phyloP scores from a whole-genome alignment of 2,113 vertebrate genomes.

The Gulo gulo region DNA sequence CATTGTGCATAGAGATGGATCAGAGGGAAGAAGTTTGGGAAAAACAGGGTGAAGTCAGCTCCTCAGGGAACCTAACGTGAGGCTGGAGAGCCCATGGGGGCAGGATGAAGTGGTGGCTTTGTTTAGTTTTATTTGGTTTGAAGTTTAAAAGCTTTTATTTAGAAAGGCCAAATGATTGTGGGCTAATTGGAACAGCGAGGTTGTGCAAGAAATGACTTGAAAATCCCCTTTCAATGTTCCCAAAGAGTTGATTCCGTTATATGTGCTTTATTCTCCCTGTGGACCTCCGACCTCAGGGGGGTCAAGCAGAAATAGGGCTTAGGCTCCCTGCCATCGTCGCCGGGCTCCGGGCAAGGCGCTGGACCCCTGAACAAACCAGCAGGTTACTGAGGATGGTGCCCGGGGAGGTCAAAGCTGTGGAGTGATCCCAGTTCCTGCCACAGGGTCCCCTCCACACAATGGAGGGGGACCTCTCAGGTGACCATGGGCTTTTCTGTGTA shows the following conservation, averaged over 20 bases:
- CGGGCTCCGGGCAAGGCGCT: not conserved
- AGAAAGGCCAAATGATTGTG: not conserved
- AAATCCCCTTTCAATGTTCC: not conserved
- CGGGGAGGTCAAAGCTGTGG: not conserved
- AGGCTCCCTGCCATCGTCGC: not conserved
- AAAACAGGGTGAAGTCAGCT: not conserved
- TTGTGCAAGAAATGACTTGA: not conserved
- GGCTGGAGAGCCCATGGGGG: rapidly evolving
- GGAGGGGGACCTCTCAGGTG: not conserved
- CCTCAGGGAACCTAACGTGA: rapidly evolving
- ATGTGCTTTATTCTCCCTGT: not conserved
- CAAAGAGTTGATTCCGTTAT: not conserved
- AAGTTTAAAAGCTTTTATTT: not conserved
- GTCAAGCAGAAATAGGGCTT: not conserved
- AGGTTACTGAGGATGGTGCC: not conserved
- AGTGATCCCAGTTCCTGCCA: not conserved
- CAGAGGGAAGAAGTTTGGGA: not conserved
- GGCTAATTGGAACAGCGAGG: not conserved
- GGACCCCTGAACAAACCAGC: not conserved
- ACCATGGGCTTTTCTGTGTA: not conserved
- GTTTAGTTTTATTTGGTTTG: not conserved
- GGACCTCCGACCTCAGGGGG: not conserved
- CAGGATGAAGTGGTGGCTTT: rapidly evolving
- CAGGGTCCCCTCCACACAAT: not conserved
- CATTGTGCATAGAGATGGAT: not conserved